Evolutionary conservation across 2,888 invertebrate genomes (phyloP).

Genomic region (Abscondita cerata): DNA sequence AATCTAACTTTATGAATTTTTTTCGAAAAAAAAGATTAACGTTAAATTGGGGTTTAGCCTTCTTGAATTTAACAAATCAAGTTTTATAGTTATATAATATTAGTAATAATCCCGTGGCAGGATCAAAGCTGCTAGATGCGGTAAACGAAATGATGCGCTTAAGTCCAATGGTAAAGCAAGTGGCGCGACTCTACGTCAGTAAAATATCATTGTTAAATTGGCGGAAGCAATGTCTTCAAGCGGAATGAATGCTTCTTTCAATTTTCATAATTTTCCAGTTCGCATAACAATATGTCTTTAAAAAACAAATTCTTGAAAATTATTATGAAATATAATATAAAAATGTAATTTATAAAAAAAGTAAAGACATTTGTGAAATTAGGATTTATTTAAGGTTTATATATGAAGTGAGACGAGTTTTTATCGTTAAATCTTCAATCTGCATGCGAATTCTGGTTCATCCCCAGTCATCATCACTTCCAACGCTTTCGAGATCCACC

Average conservation of each 20-base stretch:
- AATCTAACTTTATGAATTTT: too few species aligned
- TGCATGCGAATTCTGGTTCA: constrained; percentile 59
- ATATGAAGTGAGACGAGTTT: constrained; percentile 38
- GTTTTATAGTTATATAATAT: constrained; percentile 7
- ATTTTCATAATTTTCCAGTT: constrained; percentile 57
- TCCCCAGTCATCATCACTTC: constrained; percentile 41
- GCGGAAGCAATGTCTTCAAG: constrained; percentile 51
- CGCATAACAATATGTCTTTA: constrained; percentile 48
- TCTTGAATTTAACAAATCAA: too few species aligned
- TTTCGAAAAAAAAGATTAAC: too few species aligned
- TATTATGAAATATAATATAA: constrained; percentile 19
- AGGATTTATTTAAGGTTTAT: constrained; percentile 39
- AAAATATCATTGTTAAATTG: constrained; percentile 57
- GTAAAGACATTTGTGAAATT: constrained; percentile 30
- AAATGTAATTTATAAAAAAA: constrained; percentile 20
- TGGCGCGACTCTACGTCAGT: constrained; percentile 46
- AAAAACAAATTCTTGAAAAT: constrained; percentile 44
- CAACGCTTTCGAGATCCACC: constrained; percentile 41
- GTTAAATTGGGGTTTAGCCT: too few species aligned
- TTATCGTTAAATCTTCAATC: constrained; percentile 48
- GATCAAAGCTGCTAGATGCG: constrained; percentile 46
- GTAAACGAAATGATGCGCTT: constrained; percentile 53
- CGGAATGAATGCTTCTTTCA: constrained; percentile 50
- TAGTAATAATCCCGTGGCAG: constrained; percentile 20
- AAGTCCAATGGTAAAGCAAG: constrained; percentile 53